These are phyloP conservation scores for Panagrolaimus sp. DNA, from an alignment of 1,140 invertebrate genomes.

Conservation along the genomic window DNA sequence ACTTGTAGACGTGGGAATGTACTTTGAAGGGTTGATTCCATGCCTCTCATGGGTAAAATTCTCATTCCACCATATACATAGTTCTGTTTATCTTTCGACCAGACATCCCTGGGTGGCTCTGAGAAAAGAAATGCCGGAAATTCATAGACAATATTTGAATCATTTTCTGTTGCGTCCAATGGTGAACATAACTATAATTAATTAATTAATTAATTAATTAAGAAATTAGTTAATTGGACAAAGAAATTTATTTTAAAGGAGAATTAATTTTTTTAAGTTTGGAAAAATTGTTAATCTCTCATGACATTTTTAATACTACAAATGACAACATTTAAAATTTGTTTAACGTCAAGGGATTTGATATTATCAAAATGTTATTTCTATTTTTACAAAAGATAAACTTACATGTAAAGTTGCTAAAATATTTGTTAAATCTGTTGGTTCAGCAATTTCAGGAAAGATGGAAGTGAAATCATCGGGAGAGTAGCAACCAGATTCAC, in stretches of 20 bases:
- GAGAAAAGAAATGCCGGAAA: conserved; percentile 74
- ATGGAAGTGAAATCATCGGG: conserved; percentile 73
- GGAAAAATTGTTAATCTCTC: too few species aligned
- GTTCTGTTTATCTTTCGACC: conserved; percentile 67
- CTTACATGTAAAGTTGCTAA: conserved; percentile 66
- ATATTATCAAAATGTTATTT: background rate
- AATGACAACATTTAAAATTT: too few species aligned
- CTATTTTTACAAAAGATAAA: background rate
- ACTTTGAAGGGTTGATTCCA: conserved; percentile 53
- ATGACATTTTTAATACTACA: too few species aligned
- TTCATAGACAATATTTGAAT: conserved; percentile 72
- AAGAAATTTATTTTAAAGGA: too few species aligned
- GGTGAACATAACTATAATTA: conserved; percentile 65
- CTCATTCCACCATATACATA: conserved; percentile 70
- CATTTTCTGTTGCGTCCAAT: conserved; percentile 66
- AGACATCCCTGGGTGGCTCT: conserved; percentile 70
- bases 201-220: background rate
- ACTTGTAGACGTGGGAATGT: conserved; percentile 62
- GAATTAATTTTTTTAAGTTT: too few species aligned
- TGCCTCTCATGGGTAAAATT: conserved; percentile 48
- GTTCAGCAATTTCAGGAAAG: conserved; percentile 69
- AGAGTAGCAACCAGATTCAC: conserved; percentile 72
- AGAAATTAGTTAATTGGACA: too few species aligned
- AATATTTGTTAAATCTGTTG: conserved; percentile 67
- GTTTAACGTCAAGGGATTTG: too few species aligned